Base-by-base conservation (phyloP, 1,140 invertebrate genomes). In the Dendrolimus punctatus region DNA sequence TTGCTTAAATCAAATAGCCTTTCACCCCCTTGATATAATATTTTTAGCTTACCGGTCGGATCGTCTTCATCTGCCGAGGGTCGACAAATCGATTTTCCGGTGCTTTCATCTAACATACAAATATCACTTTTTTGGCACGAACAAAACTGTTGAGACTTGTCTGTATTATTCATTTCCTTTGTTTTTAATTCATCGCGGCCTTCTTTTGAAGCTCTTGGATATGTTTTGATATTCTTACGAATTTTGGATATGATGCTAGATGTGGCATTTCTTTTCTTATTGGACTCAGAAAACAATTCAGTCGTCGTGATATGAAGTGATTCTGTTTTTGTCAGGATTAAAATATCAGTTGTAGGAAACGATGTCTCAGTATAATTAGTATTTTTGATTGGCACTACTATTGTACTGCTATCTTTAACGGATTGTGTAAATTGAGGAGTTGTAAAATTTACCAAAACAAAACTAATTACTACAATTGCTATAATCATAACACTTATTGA, bases 101-200 rank as follows among this genome's bases (percentile, higher is more conserved):
- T 91, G 46, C 85, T 87, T 57, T 89, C 86, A 60, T 91, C 85
- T 36, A 91, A 88, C 60, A 93, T 90, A 77, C 93, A 93, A 37
- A 93, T 89, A 78, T 93, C 88, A 51, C 74, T 58, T 61, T 56
- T 86, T 83, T 86, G 80, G 80, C 85, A 87, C 77, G 76, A 76
- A 64, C 87, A 88, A 64, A 82, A 85, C 53, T 62, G 76, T 67
- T 72, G 54, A 37, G 76, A 71, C 58, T 78, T 57, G 62, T 81
- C 73, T 73, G 70, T 68, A 55, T 76, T 80, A 49, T 66, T 73
- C 42, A 75, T 68, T 39, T 86, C 76, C 61, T 75, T 76, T 58
- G 73, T 59, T 45, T 64, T 76, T 55, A 53, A 49, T 53, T 51
- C 66, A 45, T 64, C 57, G 51, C 67, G 50, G 42, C 46, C 51